phyloP scores from a whole-genome alignment of 2,797 vertebrate species.

The Florisuga fusca region DNA sequence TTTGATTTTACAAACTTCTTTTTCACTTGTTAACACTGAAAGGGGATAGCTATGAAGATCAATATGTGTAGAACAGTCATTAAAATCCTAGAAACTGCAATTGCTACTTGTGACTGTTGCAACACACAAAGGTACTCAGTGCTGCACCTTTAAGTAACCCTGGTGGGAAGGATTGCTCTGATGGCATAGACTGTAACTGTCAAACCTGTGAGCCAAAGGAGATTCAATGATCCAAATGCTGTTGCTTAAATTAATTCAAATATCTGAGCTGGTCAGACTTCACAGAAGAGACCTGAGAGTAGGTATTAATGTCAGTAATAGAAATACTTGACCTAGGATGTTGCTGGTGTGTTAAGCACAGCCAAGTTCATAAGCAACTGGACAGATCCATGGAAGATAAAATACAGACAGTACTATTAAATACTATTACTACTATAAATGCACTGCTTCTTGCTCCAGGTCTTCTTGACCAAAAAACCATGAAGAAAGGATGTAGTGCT shows the following conservation, averaged over 20 bases:
- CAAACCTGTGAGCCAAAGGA: not conserved
- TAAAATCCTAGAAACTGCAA: not conserved
- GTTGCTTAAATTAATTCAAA: not conserved
- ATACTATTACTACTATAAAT: not conserved
- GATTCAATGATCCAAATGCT: not conserved
- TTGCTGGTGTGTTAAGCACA: not conserved
- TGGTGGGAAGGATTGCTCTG: not conserved
- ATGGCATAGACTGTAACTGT: too few relatives aligned
- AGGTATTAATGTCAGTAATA: not conserved
- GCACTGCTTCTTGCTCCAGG: not conserved
- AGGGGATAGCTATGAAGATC: not conserved
- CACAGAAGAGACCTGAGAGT: not conserved
- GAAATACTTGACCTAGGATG: not conserved
- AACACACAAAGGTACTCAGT: not conserved
- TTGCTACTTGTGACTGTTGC: not conserved
- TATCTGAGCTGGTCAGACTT: not conserved
- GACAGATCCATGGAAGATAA: not conserved
- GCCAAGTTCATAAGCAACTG: not conserved
- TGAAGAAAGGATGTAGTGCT: not conserved
- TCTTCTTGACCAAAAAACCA: not conserved
- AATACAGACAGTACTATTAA: not conserved
- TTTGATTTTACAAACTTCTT: not conserved
- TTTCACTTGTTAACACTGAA: not conserved
- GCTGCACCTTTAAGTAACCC: not conserved
- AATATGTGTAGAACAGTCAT: not conserved